These are phyloP conservation scores for Prietella phreatophila DNA, from an alignment of 2,113 vertebrate species.

Conservation along the genomic window DNA sequence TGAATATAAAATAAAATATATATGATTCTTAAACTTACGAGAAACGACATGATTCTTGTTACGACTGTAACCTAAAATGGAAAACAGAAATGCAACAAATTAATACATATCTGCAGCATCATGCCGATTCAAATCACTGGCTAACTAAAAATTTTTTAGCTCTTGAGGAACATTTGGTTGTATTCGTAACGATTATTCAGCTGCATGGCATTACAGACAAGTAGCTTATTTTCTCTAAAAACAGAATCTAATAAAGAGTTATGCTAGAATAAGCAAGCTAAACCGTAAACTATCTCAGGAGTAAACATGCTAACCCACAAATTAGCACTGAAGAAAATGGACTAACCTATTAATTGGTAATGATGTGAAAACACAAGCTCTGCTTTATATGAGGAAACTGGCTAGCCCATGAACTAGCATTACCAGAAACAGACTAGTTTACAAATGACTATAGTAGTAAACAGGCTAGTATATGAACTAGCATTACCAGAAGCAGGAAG, in stretches of 20 bases:
- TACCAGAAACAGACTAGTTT: neutral
- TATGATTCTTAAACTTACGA: constrained; percentile 21
- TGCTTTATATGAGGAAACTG: neutral
- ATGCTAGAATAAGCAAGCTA: neutral
- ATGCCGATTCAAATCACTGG: neutral
- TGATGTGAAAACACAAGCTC: neutral
- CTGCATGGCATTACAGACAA: neutral
- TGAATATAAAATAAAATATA: neutral
- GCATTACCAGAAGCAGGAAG: no score
- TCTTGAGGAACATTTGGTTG: neutral
- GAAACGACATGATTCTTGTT: neutral
- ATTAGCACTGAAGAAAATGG: neutral
- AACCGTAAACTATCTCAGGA: neutral
- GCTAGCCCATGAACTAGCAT: neutral
- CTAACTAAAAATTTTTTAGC: neutral
- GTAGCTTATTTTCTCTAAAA: neutral
- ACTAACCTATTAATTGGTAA: neutral
- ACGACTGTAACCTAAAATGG: constrained; percentile 29
- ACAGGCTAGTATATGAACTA: neutral
- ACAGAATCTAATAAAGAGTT: neutral
- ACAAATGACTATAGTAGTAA: neutral
- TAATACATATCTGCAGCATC: neutral
- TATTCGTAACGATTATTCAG: neutral
- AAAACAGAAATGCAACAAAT: neutral
- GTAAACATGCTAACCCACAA: neutral